These are phyloP conservation scores for human (Homo sapiens) DNA, from an alignment of 2,113 vertebrate genomes.

Conservation along the genomic window GRCh38 chr4:9715001-9715500, in stretches of 20 bases:
- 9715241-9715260: neutral
- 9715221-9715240: neutral
- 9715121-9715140: neutral
- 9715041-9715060: no score
- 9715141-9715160: neutral
- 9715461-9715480: neutral
- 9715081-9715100: neutral
- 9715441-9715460: accelerated
- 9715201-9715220: neutral
- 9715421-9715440: accelerated
- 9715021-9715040: no score
- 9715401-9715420: accelerated
- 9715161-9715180: neutral
- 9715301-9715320: neutral
- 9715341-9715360: neutral
- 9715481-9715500: neutral
- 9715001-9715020: neutral
- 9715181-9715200: neutral
- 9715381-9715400: neutral
- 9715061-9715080: no score
- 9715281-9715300: neutral
- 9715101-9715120: no score
- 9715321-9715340: neutral
- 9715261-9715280: neutral
- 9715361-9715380: neutral